phyloP scores from a whole-genome alignment of 2,797 vertebrate genomes.

The Pelobates cultripes region DNA sequence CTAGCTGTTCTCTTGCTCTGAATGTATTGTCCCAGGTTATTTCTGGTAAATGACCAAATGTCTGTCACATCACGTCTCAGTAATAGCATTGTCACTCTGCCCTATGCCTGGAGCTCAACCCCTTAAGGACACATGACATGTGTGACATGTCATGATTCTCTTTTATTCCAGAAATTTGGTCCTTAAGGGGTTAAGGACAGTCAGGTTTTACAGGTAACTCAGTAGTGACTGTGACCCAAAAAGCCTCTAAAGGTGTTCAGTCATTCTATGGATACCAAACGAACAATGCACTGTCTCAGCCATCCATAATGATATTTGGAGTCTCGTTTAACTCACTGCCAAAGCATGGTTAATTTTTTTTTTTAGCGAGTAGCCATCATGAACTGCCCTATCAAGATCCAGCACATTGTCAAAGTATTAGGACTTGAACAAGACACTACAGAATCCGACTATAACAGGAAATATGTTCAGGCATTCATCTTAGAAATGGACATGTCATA shows the following conservation, averaged over 20 bases:
- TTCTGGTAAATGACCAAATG: constrained; percentile 4
- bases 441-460: neutral
- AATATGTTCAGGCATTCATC: neutral
- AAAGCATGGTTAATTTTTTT: neutral
- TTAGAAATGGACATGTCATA: neutral
- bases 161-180: no score
- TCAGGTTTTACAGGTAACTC: neutral
- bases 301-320: neutral
- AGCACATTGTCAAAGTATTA: neutral
- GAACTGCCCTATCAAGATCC: neutral
- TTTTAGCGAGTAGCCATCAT: neutral
- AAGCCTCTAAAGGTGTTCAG: neutral
- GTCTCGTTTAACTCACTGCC: constrained; percentile 16
- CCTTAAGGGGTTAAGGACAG: no score
- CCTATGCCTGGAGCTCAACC: neutral
- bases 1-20: neutral
- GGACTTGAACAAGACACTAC: neutral
- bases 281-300: neutral
- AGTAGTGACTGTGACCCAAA: neutral
- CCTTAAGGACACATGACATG: no score
- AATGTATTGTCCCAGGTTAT: constrained; percentile 8
- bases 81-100: neutral
- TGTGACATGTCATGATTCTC: no score
- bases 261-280: neutral
- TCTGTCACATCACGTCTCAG: neutral